These are phyloP conservation scores for Ypsolopha sequella DNA, from an alignment of 2,888 invertebrate genomes.

Conservation along the genomic window DNA sequence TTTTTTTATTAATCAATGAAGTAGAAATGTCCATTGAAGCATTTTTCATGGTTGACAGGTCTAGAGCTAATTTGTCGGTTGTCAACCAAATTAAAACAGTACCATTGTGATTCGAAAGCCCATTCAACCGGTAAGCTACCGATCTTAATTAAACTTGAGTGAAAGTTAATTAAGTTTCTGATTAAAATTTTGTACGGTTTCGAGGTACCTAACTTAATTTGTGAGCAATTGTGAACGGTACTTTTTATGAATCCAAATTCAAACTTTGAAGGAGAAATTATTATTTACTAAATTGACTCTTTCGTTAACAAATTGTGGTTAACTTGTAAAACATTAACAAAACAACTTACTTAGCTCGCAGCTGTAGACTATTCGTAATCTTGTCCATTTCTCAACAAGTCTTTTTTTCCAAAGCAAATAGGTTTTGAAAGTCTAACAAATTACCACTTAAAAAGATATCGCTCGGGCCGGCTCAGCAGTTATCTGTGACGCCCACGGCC, in stretches of 20 bases:
- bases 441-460: constrained; percentile 52
- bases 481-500: constrained; percentile 55
- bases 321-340: background rate
- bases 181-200: background rate
- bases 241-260: too few relatives aligned
- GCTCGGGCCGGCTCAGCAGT: constrained; percentile 24
- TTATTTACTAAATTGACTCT: too few relatives aligned
- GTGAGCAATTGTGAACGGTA: too few relatives aligned
- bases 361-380: background rate
- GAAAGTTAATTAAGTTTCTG: constrained; percentile 2
- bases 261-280: too few relatives aligned
- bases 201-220: too few relatives aligned
- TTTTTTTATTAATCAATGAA: too few relatives aligned
- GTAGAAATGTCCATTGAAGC: too few relatives aligned
- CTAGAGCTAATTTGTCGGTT: background rate
- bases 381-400: background rate
- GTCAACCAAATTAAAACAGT: background rate
- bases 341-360: background rate
- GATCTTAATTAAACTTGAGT: background rate
- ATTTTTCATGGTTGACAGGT: too few relatives aligned
- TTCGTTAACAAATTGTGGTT: too few relatives aligned
- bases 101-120: background rate
- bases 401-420: constrained; percentile 32
- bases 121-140: background rate
- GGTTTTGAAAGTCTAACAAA: constrained; percentile 46